These are phyloP conservation scores for Nephrotoma guestfalica DNA, from an alignment of 2,888 invertebrate species.

Conservation along the genomic window DNA sequence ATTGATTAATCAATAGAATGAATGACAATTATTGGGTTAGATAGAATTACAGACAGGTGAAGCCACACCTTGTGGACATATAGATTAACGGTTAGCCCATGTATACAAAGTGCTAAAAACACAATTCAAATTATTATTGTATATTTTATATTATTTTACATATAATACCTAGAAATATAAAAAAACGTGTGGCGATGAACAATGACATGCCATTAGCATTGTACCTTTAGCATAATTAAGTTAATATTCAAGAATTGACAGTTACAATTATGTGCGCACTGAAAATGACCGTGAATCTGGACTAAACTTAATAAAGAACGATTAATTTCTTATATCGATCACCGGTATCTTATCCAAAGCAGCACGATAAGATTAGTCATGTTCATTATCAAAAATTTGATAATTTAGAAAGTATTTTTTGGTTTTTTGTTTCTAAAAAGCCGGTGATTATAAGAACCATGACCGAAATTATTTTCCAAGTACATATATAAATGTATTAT, in stretches of 20 bases:
- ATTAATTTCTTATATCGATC: too few species aligned
- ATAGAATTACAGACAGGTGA: not conserved
- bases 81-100: not conserved
- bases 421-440: not conserved
- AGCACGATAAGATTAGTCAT: not conserved
- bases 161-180: not conserved
- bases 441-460: not conserved
- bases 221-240: not conserved
- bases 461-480: not conserved
- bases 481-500: too few species aligned
- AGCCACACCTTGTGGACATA: not conserved
- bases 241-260: not conserved
- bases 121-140: not conserved
- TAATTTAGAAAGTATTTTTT: not conserved
- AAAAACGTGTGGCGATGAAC: not conserved
- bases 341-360: not conserved
- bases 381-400: not conserved
- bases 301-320: too few species aligned
- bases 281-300: too few species aligned
- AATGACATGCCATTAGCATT: not conserved
- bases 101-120: not conserved
- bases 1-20: not conserved
- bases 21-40: not conserved
- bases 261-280: not conserved
- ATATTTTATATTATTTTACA: too few species aligned